Base-by-base conservation (phyloP, 1,140 invertebrate genomes). In the Temnothorax curvispinosus region DNA sequence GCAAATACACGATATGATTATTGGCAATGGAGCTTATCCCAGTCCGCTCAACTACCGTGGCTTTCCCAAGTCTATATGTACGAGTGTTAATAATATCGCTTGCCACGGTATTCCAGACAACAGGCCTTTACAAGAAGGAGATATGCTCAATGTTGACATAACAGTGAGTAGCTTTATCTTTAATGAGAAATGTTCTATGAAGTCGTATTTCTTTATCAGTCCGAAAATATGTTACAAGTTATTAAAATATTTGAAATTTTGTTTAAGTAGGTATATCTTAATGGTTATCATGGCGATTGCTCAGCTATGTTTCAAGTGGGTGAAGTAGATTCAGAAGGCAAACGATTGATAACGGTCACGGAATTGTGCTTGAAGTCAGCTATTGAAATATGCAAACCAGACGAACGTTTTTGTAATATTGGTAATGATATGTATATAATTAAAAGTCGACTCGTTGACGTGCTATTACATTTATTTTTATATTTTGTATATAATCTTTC, bases 91-190 rank as follows among this genome's bases (percentile, higher is more conserved):
- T 93, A 99, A 99, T 95, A 97, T 99, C 9, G 98, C 97, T 35
- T 99, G 98, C 91, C 99, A 99, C 96, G 99, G 99, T 35, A 99
- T 99, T 91, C 99, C 99, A 7, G 98, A 99, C 94, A 95, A 97
- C 94, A 96, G 98, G 87, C 96, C 96, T 38, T 94, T 99, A 56
- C 87, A 96, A 86, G 96, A 98, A 96, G 98, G 98, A 38, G 99
- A 99, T 93, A 98, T 99, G 80, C 96, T 99, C 18, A 99, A 98
- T 95, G 97, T 99, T 67, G 99, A 99, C 96, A 96, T 99, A 38
- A 99, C 98, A 64, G 98, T 99, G 96, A 96, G 95, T 88, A 84
- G 35, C 44, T 75, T 65, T 32, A 76, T 67, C 15, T 67, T 71
- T 82, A 58, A 65, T n/a, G 8, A 41, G 13, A 58, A 50, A 50